Base-by-base conservation (phyloP, 2,113 vertebrate species). In the Raja brachyura region DNA sequence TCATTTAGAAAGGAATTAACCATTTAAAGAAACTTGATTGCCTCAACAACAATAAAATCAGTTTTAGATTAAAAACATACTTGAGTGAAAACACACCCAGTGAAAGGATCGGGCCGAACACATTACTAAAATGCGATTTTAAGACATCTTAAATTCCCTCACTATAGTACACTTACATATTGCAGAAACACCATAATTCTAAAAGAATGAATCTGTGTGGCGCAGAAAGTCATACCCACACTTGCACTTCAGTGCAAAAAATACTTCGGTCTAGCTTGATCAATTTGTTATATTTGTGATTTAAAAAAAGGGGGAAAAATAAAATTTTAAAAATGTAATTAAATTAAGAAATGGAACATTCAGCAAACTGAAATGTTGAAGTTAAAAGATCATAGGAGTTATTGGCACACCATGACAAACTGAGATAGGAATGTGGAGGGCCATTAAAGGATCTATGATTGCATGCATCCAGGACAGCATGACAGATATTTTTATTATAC, bases 401-500 rank as follows among this genome's bases (percentile, higher is more conserved):
- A 22, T 22, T 33, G 28, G n/a, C 86, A 90, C 63, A 90, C 39
- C 14, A 25, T 90, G 86, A 39, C 78, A 81, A 25, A 33, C 31
- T 70, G 66, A 63, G 8, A n/a, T 3, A 70, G 63, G 66, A 90
- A 70, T 70, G 63, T 90, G 10, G 31, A 90, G 63, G 25, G 11
- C 63, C 61, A 33, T 66, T 70, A 33, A 70, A 70, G 14, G 66
- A 31, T 90, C 88, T 90, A 61, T 68, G 63, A 90, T 90, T 90
- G 61, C 31, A 68, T 68, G 63, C 61, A 68, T 68, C 86, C 70
- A 20, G 33, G 88, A n/a, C 81, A 86, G 56, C 14, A 86, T n/a
- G 81, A 61, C 56, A 16, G 54, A 61, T 25, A 86, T 13, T 86
- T 85, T 61, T 86, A 61, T 86, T 54, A 59, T 56, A 85, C 11